A percentile compares a stretch with the other conserved stretches of the same genome.
Conservation (phyloP, 92 coral and sea anemone genomes). For the Hydrozoanthus gracilis region DNA sequence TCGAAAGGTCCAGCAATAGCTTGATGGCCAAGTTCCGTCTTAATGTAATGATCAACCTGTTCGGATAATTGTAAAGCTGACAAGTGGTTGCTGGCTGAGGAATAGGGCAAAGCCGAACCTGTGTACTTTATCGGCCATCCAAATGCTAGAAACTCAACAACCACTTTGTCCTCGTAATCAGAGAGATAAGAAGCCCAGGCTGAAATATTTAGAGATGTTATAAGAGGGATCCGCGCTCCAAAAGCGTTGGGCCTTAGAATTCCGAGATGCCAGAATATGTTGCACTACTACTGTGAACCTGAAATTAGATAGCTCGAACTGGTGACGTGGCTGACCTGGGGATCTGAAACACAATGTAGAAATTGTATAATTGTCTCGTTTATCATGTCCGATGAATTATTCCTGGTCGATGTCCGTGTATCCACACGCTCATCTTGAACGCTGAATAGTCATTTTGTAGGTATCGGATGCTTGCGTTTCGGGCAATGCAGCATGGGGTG, state of each 20-base stretch:
- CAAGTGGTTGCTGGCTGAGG: conserved; percentile 47
- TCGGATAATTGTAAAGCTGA: conserved; percentile 44
- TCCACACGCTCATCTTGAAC: too few relatives aligned
- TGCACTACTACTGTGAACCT: too few relatives aligned
- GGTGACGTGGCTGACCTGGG: too few relatives aligned
- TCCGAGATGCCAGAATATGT: too few relatives aligned
- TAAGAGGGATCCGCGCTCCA: conserved; percentile 41
- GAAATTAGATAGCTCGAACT: too few relatives aligned
- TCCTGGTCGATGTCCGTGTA: too few relatives aligned
- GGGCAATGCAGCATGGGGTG: too few relatives aligned
- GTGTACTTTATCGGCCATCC: conserved; percentile 55
- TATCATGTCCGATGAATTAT: too few relatives aligned
- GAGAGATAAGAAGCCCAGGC: conserved; percentile 45
- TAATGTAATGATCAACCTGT: conserved; percentile 41
- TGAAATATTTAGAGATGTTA: conserved; percentile 38
- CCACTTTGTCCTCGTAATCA: conserved; percentile 31
- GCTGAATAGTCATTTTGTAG: too few relatives aligned
- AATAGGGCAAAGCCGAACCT: conserved; percentile 1
- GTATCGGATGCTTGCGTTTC: too few relatives aligned
- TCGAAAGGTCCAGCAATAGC: conserved; percentile 50
- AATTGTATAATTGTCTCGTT: too few relatives aligned
- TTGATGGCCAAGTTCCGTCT: conserved; percentile 50
- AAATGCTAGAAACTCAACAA: conserved; percentile 44
- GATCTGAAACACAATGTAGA: too few relatives aligned
- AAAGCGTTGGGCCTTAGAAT: conserved; percentile 56